These are phyloP conservation scores for Alcedo quadribrachys DNA, from an alignment of 2,797 vertebrate species.

Conservation along the genomic window DNA sequence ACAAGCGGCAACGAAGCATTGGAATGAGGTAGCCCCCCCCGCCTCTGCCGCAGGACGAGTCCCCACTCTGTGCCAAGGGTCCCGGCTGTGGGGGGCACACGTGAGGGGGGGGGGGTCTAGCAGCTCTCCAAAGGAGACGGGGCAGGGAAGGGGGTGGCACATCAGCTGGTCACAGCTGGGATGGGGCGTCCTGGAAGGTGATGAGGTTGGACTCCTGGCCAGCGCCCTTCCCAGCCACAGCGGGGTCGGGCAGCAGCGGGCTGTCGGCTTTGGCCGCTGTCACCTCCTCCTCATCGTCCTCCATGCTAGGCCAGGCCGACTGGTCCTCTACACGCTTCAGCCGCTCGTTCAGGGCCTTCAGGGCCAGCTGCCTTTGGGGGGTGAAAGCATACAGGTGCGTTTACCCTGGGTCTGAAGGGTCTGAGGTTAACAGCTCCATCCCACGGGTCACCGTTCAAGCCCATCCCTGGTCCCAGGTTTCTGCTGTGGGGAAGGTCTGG, in stretches of 20 bases:
- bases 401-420: rapidly evolving
- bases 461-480: not conserved
- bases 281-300: constrained; percentile 92
- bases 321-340: constrained; percentile 96
- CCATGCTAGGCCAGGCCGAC: constrained; percentile 96
- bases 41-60: not conserved
- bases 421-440: not conserved
- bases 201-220: constrained; percentile 91
- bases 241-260: constrained; percentile 75
- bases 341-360: constrained; percentile 96
- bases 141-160: not conserved
- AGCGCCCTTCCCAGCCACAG: constrained; percentile 26
- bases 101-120: not conserved
- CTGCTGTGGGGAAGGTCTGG: not conserved
- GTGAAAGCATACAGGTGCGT: not conserved
- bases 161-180: constrained; percentile 81
- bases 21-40: constrained; percentile 28
- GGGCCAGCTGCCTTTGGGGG: constrained; percentile 91
- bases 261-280: constrained; percentile 80
- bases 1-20: not conserved
- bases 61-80: not conserved
- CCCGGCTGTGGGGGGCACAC: not conserved
- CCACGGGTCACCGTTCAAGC: rapidly evolving
- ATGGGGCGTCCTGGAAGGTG: constrained; percentile 91
- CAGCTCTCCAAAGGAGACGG: constrained; percentile 45